These are phyloP conservation scores for Marcusenius ussheri DNA, from an alignment of 2,113 vertebrate species.

Conservation along the genomic window DNA sequence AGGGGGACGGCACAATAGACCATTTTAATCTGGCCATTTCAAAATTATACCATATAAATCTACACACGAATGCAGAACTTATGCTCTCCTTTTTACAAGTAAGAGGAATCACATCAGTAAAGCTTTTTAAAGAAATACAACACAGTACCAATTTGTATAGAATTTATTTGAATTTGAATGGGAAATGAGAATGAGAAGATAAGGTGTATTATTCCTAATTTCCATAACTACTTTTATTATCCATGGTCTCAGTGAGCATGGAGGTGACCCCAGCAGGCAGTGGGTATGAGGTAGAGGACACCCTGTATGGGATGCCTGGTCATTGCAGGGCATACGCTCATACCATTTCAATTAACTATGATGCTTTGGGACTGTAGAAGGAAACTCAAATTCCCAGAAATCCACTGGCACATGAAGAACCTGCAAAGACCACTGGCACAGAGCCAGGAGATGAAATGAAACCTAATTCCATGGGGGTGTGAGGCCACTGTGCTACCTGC, in stretches of 20 bases:
- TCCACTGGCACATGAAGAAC: not conserved
- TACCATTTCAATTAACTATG: not conserved
- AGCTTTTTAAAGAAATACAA: not conserved
- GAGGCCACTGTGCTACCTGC: not conserved
- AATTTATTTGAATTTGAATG: not conserved
- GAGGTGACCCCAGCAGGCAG: not conserved
- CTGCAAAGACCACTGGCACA: not conserved
- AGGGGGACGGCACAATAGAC: constrained; percentile 1
- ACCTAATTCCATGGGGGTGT: not conserved
- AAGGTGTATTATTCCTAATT: not conserved
- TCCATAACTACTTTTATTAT: not conserved
- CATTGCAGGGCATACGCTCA: not conserved
- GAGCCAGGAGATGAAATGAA: not conserved
- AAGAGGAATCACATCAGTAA: not conserved
- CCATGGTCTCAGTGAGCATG: not conserved
- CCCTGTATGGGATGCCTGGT: not conserved
- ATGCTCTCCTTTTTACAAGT: not conserved
- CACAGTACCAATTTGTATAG: not conserved
- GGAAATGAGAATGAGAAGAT: not conserved
- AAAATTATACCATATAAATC: not conserved
- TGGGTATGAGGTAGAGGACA: not conserved
- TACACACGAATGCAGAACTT: not conserved
- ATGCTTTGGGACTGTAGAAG: not conserved
- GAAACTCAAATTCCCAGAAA: not conserved
- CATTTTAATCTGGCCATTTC: not conserved